phyloP scores from a whole-genome alignment of 1,140 invertebrate genomes.

The Philaenus spumarius region DNA sequence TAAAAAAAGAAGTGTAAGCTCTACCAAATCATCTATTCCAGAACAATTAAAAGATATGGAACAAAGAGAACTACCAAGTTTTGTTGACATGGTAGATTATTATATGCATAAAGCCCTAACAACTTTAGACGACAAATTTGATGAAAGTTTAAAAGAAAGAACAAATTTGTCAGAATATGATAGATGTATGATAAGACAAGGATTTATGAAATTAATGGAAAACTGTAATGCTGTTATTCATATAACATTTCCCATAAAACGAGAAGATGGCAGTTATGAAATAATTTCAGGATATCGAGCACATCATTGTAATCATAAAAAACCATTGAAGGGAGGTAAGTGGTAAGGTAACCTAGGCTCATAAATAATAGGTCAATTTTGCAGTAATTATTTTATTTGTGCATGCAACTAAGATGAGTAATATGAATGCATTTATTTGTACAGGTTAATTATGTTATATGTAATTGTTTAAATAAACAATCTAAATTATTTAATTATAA shows the following conservation, averaged over 20 bases:
- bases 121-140: constrained; percentile 20
- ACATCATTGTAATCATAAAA: constrained; percentile 74
- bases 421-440: background rate
- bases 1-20: too few species aligned
- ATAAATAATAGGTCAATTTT: constrained; percentile 4
- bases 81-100: constrained; percentile 17
- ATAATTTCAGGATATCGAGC: constrained; percentile 76
- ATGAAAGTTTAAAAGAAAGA: constrained; percentile 20
- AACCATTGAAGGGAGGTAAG: constrained; percentile 72
- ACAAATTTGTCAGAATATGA: constrained; percentile 44
- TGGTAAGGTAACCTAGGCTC: too few species aligned
- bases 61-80: constrained; percentile 7
- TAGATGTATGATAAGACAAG: constrained; percentile 53
- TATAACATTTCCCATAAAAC: constrained; percentile 70
- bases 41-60: background rate
- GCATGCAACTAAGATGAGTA: background rate
- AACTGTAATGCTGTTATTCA: constrained; percentile 66
- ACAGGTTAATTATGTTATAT: background rate
- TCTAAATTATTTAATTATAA: background rate
- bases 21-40: background rate
- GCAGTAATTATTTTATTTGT: background rate
- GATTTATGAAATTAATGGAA: constrained; percentile 64
- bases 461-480: background rate
- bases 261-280: constrained; percentile 67
- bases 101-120: constrained; percentile 12